Base-by-base conservation (phyloP, 2,113 vertebrate genomes). In the Verasper variegatus region DNA sequence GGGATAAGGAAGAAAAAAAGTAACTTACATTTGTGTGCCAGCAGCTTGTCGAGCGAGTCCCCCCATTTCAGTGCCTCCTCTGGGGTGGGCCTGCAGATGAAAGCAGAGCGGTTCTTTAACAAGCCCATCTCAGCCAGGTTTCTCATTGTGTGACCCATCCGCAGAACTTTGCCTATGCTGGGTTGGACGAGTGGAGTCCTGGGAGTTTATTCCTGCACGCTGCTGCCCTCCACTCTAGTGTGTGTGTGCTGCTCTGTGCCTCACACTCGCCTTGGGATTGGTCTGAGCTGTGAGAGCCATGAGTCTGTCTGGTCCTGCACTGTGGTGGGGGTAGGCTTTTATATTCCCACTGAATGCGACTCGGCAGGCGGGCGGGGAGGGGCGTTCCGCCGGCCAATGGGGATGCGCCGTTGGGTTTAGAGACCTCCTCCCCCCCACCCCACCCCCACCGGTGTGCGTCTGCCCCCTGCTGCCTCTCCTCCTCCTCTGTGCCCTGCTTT, bases 41-140 rank as follows among this genome's bases (percentile, higher is more conserved):
- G 95, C 89, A 99, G 95, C 91, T 98, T 99, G 90, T 99, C 98
- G 85, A 99, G 92, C 5, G 97, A 97, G 76, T 99, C 97, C 1
- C 97, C 96, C 98, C 98, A 99, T 82, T 97, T 97, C 67, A 97
- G 95, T 0, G 97, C 98, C 89, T 99, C 98, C 91, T 98, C 97
- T 0, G 96, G 95, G 70, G 95, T 93, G 77, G 97, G 97, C 91
- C 97, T 98, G 94, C 67, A 82, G 92, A 92, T 83, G 0, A 95
- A 93, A 93, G 90, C 87, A 88, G 91, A 92, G 54, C 90, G 91
- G 55, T 95, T 95, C 89, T 95, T 95, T 83, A 95, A 89, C 86
- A 95, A 94, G 87, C 94, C 95, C 94, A 95, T 95, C 86, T 95
- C 95, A 89, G 94, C 89, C 80, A 95, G 92, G 89, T 95, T 95